phyloP scores from a whole-genome alignment of 1,140 invertebrate genomes.

The Leptestheria dahalacensis region DNA sequence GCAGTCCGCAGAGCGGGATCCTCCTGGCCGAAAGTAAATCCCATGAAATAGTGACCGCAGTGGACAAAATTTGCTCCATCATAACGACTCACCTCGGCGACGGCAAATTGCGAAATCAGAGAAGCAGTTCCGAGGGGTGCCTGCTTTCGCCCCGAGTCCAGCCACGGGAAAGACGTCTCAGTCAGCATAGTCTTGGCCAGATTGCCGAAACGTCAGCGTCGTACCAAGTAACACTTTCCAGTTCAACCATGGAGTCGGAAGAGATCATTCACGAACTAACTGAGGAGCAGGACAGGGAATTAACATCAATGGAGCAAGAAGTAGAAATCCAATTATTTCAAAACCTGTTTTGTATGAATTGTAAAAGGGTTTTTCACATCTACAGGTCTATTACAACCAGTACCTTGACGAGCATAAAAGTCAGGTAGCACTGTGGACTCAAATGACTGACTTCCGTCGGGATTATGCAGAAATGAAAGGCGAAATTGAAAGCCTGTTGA shows the following conservation, averaged over 20 bases:
- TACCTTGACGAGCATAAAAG: conserved; percentile 8
- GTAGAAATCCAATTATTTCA: neutral
- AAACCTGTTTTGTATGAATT: neutral
- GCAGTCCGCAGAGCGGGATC: neutral
- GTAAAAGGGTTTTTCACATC: neutral
- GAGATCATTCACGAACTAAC: neutral
- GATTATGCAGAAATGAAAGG: conserved; percentile 1
- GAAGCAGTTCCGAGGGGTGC: neutral
- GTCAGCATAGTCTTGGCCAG: neutral
- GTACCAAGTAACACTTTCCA: neutral
- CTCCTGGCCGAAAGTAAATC: neutral
- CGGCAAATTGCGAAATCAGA: neutral
- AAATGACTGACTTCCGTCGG: conserved; percentile 6
- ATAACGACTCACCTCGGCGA: neutral
- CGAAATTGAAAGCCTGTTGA: conserved; percentile 1
- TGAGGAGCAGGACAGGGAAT: neutral
- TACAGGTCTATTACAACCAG: conserved; percentile 1
- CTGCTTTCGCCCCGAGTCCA: neutral
- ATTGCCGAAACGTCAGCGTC: neutral
- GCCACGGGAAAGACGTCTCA: neutral
- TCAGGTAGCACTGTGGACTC: conserved; percentile 1
- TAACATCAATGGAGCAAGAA: neutral
- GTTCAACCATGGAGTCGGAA: neutral
- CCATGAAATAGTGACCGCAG: neutral
- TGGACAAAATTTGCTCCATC: neutral